A percentile compares a stretch with the other conserved stretches of the same genome.
Conservation (phyloP, 1,140 invertebrate species). For the Microvelia longipes region DNA sequence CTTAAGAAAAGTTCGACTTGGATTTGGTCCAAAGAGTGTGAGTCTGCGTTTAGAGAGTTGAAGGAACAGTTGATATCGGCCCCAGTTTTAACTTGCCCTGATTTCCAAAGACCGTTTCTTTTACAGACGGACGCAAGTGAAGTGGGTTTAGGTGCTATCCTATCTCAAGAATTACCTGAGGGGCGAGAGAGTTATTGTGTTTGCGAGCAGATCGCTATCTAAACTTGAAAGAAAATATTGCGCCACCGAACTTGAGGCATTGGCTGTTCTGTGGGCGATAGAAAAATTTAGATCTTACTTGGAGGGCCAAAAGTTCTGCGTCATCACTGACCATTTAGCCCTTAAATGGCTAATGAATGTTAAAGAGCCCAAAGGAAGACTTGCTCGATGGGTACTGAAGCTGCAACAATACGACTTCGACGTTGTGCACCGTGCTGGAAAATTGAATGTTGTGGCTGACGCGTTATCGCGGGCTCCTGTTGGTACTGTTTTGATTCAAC, state of each 20-base stretch:
- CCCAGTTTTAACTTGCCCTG: slow-evolving; percentile 20
- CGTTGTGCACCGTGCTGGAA: slow-evolving; percentile 18
- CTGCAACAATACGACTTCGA: slow-evolving; percentile 25
- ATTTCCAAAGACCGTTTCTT: slow-evolving; percentile 20
- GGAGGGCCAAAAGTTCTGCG: slow-evolving; percentile 26
- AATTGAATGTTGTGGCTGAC: slow-evolving; percentile 11
- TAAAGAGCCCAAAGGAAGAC: slow-evolving; percentile 28
- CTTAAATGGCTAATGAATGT: slow-evolving; percentile 32
- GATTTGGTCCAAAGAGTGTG: slow-evolving; percentile 4
- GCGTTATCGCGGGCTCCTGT: slow-evolving; percentile 3
- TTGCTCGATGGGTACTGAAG: slow-evolving; percentile 26
- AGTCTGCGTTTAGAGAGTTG: slow-evolving; percentile 19
- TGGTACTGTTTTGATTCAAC: not conserved
- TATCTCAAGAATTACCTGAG: slow-evolving; percentile 21
- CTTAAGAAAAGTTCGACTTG: slow-evolving; percentile 21
- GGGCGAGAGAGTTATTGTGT: slow-evolving; percentile 26
- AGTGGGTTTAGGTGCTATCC: slow-evolving; percentile 22
- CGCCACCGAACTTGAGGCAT: slow-evolving; percentile 32
- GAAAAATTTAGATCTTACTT: slow-evolving; percentile 26
- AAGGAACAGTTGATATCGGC: slow-evolving; percentile 18
- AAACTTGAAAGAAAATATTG: slow-evolving; percentile 30
- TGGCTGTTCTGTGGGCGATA: slow-evolving; percentile 29
- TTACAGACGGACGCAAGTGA: slow-evolving; percentile 24
- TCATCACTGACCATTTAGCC: slow-evolving; percentile 32
- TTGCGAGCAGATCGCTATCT: slow-evolving; percentile 30